phyloP scores from a whole-genome alignment of 2,797 vertebrate species.

The Lepilemur septentrionalis region DNA sequence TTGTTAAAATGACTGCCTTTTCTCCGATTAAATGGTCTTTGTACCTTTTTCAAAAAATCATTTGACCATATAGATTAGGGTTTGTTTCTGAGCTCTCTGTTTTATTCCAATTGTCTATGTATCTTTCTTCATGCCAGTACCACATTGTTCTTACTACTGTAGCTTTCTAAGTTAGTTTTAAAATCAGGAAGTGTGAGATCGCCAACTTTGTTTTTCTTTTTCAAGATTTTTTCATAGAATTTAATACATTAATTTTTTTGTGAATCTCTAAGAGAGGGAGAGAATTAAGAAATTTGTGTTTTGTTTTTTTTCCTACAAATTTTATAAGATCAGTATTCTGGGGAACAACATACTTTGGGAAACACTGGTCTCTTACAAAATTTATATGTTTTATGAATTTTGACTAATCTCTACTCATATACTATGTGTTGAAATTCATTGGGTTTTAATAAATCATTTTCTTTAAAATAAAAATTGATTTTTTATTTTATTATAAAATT shows the following conservation, averaged over 20 bases:
- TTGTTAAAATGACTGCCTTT: neutral
- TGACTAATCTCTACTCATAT: neutral
- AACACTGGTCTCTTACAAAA: neutral
- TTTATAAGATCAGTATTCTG: neutral
- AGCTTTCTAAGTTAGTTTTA: constrained; percentile 4
- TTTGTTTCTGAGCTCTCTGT: neutral
- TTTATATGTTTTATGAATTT: neutral
- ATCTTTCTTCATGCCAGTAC: neutral
- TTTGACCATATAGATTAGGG: neutral
- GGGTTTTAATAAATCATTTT: neutral
- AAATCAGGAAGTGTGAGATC: neutral
- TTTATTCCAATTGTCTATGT: neutral
- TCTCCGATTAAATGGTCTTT: neutral
- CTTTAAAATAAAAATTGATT: neutral
- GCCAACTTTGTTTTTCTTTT: neutral
- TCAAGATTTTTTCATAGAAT: neutral
- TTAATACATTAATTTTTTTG: neutral
- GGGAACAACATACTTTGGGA: neutral
- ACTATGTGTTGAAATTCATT: neutral
- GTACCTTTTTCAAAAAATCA: neutral
- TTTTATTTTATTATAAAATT: neutral
- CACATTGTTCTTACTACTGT: neutral
- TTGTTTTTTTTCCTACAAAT: neutral
- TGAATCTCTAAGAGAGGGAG: neutral
- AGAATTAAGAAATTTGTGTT: neutral